Evolutionary conservation across 2,113 vertebrate genomes (phyloP), one percentile per base, ranked within the genome.

Genomic region (Heloderma charlesbogerti): DNA sequence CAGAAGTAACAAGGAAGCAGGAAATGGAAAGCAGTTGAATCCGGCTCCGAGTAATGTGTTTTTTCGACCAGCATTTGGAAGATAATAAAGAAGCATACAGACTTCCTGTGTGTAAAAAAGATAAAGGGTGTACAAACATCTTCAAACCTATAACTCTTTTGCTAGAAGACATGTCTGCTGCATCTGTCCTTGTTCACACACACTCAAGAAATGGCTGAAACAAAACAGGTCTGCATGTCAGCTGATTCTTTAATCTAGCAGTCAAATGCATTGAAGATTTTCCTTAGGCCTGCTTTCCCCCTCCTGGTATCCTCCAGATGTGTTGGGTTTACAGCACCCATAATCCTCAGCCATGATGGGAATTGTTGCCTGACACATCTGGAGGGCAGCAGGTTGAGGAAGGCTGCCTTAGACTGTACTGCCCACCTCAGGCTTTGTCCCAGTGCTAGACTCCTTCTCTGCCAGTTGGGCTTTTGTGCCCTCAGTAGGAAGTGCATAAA

Each of bases 21-120:
- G 91, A 93, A 90, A 25, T 20, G 29, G 87, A 90, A 91, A 91
- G 82, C 82, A 94, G 94, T 92, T 96, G 93, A 95, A 75, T 88
- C 8, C 63, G 78, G 83, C 78, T 89, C 79, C 43, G 87, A 80
- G 63, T 51, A 91, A 45, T 27, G 74, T 78, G 31, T 84, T 63
- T 89, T 22, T 54, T 92, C 94, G 91, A 90, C 40, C 87, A 89
- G 40, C 81, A 0, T 0, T 94, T 90, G 81, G 84, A 92, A 95
- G 90, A 89, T 77, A 94, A 96, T 93, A 87, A 89, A 94, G 96
- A 95, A 92, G 82, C 22, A 94, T 94, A 84, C 57, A 89, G 92
- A 89, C 94, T 91, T 91, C 91, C 91, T 16, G n/a, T 91, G 89
- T 37, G 86, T 87, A 75, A 90, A 48, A 88, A 83, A 43, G 72